Conservation (phyloP, 2,797 vertebrate species). For the Brotula barbata region DNA sequence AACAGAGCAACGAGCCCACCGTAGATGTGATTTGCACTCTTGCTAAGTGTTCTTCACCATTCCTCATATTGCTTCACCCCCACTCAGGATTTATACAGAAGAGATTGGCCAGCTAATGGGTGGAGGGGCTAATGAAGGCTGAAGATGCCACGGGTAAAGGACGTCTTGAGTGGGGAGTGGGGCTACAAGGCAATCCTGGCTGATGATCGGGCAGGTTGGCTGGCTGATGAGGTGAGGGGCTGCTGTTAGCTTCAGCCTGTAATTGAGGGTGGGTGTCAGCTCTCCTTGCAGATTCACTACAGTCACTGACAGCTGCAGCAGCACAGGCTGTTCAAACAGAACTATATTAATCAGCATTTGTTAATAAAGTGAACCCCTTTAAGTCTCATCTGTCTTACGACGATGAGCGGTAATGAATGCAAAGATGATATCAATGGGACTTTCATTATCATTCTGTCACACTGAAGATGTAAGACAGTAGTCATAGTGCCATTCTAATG, state of each 20-base stretch:
- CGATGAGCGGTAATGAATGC: background rate
- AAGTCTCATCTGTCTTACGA: conserved; percentile 23
- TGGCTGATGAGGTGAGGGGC: conserved; percentile 48
- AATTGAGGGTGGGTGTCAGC: conserved; percentile 68
- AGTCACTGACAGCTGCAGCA: conserved; percentile 58
- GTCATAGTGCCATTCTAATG: too few relatives aligned
- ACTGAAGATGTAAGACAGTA: too few relatives aligned
- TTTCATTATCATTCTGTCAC: background rate
- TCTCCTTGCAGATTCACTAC: conserved; percentile 50
- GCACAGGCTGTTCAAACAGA: conserved; percentile 40
- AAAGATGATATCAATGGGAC: background rate
- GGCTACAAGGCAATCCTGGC: conserved; percentile 21
- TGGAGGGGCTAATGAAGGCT: conserved; percentile 1
- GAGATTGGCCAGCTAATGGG: conserved; percentile 16
- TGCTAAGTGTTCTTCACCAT: too few relatives aligned
- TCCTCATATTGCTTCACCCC: too few relatives aligned
- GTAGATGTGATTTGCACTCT: background rate
- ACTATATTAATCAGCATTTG: conserved; percentile 39
- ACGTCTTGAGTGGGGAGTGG: conserved; percentile 20
- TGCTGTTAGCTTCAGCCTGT: conserved; percentile 63
- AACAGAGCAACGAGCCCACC: background rate
- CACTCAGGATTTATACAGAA: conserved; percentile 1
- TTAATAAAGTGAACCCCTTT: conserved; percentile 26
- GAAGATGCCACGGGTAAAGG: conserved; percentile 17
- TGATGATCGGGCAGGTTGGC: conserved; percentile 53